These are phyloP conservation scores for Sternarchorhynchus goeldii DNA, from an alignment of 2,797 vertebrate species.

Conservation along the genomic window DNA sequence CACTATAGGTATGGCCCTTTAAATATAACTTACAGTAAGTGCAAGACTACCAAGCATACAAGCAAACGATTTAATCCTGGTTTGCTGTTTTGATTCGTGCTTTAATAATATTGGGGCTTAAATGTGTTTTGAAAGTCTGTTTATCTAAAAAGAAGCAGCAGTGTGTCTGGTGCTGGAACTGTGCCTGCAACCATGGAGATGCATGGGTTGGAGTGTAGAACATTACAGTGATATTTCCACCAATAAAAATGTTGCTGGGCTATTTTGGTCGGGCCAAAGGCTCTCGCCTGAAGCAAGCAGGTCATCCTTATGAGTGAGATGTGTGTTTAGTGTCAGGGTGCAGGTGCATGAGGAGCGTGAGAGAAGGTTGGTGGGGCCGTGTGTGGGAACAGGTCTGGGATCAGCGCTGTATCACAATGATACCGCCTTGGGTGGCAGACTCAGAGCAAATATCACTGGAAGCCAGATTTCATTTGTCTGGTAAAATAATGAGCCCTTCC, in stretches of 20 bases:
- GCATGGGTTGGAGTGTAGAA: conserved; percentile 33
- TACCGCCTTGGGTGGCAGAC: conserved; percentile 11
- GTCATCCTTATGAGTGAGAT: conserved; percentile 38
- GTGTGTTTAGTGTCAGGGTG: conserved; percentile 24
- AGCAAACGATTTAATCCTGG: conserved; percentile 46
- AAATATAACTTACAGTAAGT: conserved; percentile 15
- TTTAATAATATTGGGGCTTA: conserved; percentile 22
- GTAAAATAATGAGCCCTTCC: neutral
- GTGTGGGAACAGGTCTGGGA: conserved; percentile 33
- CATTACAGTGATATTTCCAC: conserved; percentile 22
- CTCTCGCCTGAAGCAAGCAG: conserved; percentile 19
- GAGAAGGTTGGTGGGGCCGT: conserved; percentile 14
- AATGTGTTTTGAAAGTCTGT: conserved; percentile 38
- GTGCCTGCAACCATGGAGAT: conserved; percentile 34
- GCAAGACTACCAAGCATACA: conserved; percentile 7
- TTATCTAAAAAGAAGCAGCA: neutral
- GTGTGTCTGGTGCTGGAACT: conserved; percentile 19
- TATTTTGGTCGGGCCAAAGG: conserved; percentile 38
- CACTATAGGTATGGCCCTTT: conserved; percentile 17
- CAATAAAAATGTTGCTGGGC: conserved; percentile 50
- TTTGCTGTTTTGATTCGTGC: conserved; percentile 24
- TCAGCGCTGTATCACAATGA: conserved; percentile 16
- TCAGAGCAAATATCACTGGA: conserved; percentile 23
- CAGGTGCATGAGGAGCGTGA: conserved; percentile 10
- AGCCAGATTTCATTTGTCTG: conserved; percentile 32